phyloP scores from a whole-genome alignment of 2,113 vertebrate species.

The Phylloscopus trochilus region DNA sequence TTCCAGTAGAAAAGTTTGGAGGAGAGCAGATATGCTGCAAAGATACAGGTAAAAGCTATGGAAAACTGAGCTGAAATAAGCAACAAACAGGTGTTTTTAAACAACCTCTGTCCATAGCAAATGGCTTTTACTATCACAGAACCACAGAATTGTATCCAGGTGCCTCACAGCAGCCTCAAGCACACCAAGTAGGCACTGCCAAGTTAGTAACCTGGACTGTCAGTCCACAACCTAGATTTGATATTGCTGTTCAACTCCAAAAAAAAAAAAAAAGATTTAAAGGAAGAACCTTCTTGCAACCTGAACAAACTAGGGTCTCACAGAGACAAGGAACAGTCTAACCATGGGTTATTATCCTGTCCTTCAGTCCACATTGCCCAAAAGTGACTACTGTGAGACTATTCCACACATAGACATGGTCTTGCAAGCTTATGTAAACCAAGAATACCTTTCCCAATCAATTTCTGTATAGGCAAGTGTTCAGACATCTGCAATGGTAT shows the following conservation, averaged over 20 bases:
- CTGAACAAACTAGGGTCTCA: rapidly evolving
- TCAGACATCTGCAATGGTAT: not conserved
- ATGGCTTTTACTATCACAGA: not conserved
- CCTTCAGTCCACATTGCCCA: not conserved
- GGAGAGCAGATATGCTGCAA: not conserved
- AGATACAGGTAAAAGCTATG: not conserved
- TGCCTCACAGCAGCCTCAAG: not conserved
- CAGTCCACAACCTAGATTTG: not conserved
- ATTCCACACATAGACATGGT: rapidly evolving
- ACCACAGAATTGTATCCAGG: not conserved
- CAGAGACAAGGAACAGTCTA: not conserved
- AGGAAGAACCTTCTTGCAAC: not conserved
- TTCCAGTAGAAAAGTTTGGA: not conserved
- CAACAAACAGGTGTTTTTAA: not conserved
- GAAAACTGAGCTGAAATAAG: not conserved
- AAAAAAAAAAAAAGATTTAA: not conserved
- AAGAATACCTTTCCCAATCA: not conserved
- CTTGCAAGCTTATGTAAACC: not conserved
- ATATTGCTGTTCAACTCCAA: not conserved
- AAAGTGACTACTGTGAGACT: not conserved
- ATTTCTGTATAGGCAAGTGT: not conserved
- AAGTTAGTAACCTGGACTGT: rapidly evolving
- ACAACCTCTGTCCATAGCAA: not conserved
- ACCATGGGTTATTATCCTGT: not conserved
- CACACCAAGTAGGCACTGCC: not conserved